Percentiles rank a stretch among this genome's conserved stretches.
phyloP scores from a whole-genome alignment of 1,140 invertebrate species.

The Contarinia nasturtii region DNA sequence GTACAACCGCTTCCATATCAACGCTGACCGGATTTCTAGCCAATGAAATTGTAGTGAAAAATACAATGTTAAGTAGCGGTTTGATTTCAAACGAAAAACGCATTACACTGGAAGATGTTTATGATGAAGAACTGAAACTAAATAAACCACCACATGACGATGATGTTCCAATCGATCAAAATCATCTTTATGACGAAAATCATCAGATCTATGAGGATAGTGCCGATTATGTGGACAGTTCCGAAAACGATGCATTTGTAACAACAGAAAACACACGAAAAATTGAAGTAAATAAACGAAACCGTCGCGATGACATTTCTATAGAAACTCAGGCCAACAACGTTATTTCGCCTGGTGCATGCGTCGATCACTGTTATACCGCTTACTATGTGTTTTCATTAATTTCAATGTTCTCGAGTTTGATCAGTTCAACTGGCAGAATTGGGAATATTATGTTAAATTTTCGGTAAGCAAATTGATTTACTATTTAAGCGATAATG shows the following conservation, averaged over 20 bases:
- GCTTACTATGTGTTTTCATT: constrained; percentile 25
- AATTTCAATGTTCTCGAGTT: constrained; percentile 29
- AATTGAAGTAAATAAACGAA: neutral
- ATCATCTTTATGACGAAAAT: neutral
- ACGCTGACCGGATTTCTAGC: neutral
- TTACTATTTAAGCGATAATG: neutral
- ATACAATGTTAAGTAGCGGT: neutral
- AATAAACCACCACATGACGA: neutral
- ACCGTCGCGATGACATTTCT: neutral
- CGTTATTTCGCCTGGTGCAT: constrained; percentile 15
- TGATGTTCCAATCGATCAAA: neutral
- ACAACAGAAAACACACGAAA: neutral
- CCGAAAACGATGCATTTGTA: neutral
- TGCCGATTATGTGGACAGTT: neutral
- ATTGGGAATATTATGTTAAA: constrained; percentile 41
- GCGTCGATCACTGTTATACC: constrained; percentile 27
- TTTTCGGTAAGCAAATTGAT: constrained; percentile 19
- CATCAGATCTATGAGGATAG: neutral
- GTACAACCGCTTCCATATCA: neutral
- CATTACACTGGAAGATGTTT: neutral
- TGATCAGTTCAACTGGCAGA: constrained; percentile 34
- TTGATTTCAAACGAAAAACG: neutral
- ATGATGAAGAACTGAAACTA: neutral
- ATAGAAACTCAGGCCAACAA: too few relatives aligned
- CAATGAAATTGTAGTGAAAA: neutral